Evolutionary conservation across 2,888 invertebrate species (phyloP), one percentile per base, ranked within the genome.

Genomic region (Athrips mouffetella): DNA sequence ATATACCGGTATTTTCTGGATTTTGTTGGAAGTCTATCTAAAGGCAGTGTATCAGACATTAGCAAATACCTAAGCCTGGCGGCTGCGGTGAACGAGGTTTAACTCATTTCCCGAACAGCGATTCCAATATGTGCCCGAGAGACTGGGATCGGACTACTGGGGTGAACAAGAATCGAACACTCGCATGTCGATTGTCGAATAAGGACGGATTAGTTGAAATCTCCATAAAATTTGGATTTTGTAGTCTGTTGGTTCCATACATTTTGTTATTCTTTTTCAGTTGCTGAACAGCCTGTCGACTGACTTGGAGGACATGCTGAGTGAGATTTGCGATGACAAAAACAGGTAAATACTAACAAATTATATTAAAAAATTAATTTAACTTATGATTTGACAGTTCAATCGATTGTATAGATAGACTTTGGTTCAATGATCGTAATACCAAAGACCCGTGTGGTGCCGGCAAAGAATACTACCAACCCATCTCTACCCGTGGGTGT

Each of bases 241-340:
- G n/a, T n/a, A n/a, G n/a, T n/a, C n/a, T n/a, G n/a, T n/a, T n/a
- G n/a, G n/a, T n/a, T n/a, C n/a, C 10, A 20, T 20, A n/a, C 1
- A 23, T 39, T 39, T 2, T 11, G 5, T 35, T 42, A 55, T 45
- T 47, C 29, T 11, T 46, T 50, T 56, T 49, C 91, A 95, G 95
- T 89, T 95, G 79, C 91, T 95, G 79, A 95, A 92, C 83, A 92
- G 93, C 49, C 85, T 96, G 68, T 96, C 96, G 54, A 92, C 92
- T 67, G 96, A 96, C 87, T 89, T 96, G 87, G 96, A 96, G 84
- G 93, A 94, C 65, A 94, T 95, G 94, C 91, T 96, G 67, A 93
- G 92, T 65, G 95, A 96, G 77, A 89, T 96, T 52, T 94, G 94
- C 70, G 92, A 94, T 60, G 91, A 93, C 49, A 91, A 65, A 53